Percentiles rank a stretch among this genome's conserved stretches.
phyloP scores from a whole-genome alignment of 30 jellyfish, hydroid and myxozoan species.

The Aurelia sp. region DNA sequence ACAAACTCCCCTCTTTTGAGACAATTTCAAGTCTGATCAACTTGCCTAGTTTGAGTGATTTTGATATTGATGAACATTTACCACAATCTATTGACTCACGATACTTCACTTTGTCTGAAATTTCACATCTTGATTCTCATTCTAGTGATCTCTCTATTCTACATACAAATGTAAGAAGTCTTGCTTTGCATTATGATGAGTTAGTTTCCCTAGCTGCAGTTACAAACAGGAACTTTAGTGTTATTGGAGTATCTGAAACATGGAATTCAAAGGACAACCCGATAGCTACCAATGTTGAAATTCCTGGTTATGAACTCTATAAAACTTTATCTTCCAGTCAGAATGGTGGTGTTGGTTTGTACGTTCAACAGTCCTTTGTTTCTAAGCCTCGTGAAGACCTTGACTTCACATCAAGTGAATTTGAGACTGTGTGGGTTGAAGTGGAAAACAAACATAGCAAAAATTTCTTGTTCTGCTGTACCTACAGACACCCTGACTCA shows the following conservation, averaged over 20 bases:
- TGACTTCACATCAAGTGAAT: conserved; percentile 16
- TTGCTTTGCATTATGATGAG: conserved; percentile 47
- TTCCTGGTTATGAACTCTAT: conserved; percentile 34
- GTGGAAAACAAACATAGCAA: conserved; percentile 34
- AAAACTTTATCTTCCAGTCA: conserved; percentile 25
- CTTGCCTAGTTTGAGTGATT: too few species aligned
- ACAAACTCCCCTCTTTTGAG: too few species aligned
- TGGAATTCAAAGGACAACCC: conserved; percentile 15
- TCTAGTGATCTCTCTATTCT: conserved; percentile 33
- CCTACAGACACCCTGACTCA: conserved; percentile 46
- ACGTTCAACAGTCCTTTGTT: conserved; percentile 6
- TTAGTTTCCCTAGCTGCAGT: conserved; percentile 26
- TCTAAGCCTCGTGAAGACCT: conserved; percentile 36
- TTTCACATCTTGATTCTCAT: not conserved
- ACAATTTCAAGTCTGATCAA: too few species aligned
- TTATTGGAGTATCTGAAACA: conserved; percentile 54
- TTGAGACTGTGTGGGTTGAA: conserved; percentile 55
- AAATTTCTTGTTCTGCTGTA: conserved; percentile 33
- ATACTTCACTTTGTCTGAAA: not conserved
- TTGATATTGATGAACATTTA: too few species aligned
- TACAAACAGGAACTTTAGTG: conserved; percentile 6
- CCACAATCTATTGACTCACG: too few species aligned
- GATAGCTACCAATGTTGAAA: conserved; percentile 24
- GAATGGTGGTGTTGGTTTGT: conserved; percentile 58
- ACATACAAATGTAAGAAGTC: conserved; percentile 44